Evolutionary conservation across 2,888 invertebrate species (phyloP), one percentile per base, ranked within the genome.

Genomic region (Ennomos fuscantarius): DNA sequence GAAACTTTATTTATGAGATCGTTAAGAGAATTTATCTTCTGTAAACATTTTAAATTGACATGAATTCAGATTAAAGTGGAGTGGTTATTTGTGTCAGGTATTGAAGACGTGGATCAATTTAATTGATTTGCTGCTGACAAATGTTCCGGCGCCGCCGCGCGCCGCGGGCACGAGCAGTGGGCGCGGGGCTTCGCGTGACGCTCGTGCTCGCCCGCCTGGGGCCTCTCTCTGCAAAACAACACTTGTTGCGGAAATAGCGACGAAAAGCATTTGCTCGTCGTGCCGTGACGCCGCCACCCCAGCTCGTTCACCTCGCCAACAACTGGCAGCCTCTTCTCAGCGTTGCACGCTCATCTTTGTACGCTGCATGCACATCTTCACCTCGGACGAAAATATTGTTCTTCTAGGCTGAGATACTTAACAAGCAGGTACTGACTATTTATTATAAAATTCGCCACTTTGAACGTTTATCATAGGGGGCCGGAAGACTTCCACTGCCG

Each of bases 231-330:
- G 83, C 87, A 85, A 88, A 89, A 89, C 88, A 90, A 88, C 89
- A 89, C 87, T 91, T 86, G 89, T 86, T 86, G 90, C 89, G 86
- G 89, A 89, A 89, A 90, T 89, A 90, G 89, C 86, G 84, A 79
- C 80, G 84, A 85, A 85, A 84, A 84, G 76, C 79, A 81, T 79
- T 80, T 80, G 82, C 77, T 80, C 76, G 79, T 69, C 73, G 78
- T 78, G 76, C 71, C 76, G 76, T 72, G 67, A 67, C 73, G 60
- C 60, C 48, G 68, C 69, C 74, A 73, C 66, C 70, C 71, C 72
- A 66, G 81, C 79, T 65, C 84, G 77, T 85, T 82, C 81, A 82
- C 81, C 82, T 81, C 81, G 65, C 66, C 44, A 56, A 41, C 53
- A 36, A 60, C 41, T 10, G 36, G 32, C 46, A 34, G 64, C 49